Evolutionary conservation across 2,113 vertebrate species (phyloP).

Genomic region (Chrysochloris asiatica): DNA sequence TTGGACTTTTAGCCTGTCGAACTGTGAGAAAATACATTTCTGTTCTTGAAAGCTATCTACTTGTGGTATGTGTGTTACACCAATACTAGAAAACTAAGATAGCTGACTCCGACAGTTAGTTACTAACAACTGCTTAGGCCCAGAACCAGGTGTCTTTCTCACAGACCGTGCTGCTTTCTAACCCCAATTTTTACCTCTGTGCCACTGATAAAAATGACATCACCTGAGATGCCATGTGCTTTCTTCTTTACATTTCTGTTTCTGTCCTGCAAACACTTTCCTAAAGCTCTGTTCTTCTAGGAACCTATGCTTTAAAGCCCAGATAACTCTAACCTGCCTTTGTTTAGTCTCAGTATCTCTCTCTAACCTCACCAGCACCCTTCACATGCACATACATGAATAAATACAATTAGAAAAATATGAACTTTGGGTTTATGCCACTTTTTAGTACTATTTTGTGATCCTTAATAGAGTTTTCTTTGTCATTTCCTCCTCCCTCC

Average conservation of each 20-base stretch:
- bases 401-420: background rate
- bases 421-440: background rate
- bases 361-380: background rate
- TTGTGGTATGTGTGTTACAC: background rate
- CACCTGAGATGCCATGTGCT: background rate
- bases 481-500: background rate
- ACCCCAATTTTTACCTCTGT: background rate
- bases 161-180: background rate
- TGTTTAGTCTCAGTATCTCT: background rate
- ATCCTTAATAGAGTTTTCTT: background rate
- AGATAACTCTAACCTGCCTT: background rate
- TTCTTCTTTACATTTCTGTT: conserved; percentile 8
- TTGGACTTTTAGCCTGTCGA: background rate
- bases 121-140: background rate
- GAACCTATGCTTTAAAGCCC: background rate
- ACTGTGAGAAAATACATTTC: background rate
- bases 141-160: background rate
- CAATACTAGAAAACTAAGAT: background rate
- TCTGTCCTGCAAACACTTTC: background rate
- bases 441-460: background rate
- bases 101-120: background rate
- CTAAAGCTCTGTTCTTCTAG: background rate
- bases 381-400: background rate
- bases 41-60: background rate
- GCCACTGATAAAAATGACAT: background rate